Conservation (phyloP, 1,140 invertebrate species). For the Philopotamus ludificatus region DNA sequence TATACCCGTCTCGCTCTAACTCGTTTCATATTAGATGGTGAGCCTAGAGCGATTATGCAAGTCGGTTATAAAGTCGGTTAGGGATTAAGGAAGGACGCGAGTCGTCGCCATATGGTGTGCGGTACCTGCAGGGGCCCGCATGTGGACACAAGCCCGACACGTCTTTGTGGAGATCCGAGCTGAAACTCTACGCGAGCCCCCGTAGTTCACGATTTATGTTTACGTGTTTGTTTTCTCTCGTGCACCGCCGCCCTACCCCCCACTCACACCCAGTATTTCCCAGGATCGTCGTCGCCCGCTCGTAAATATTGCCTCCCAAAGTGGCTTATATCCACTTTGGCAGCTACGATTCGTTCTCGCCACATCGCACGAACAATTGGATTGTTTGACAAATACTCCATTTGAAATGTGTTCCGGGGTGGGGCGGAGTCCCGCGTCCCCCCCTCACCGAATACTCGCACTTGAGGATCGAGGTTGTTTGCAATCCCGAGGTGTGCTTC, state of each 20-base stretch:
- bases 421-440: background rate
- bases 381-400: slow-evolving; percentile 37
- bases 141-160: background rate
- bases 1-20: too few relatives aligned
- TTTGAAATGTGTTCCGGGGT: slow-evolving; percentile 22
- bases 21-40: too few relatives aligned
- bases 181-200: background rate
- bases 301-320: slow-evolving; percentile 33
- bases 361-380: slow-evolving; percentile 36
- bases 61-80: too few relatives aligned
- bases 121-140: background rate
- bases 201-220: slow-evolving; percentile 33
- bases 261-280: too few relatives aligned
- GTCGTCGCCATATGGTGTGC: too few relatives aligned
- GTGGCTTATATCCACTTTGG: slow-evolving; percentile 37
- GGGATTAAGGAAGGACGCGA: too few relatives aligned
- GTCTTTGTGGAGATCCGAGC: background rate
- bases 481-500: slow-evolving; percentile 19
- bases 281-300: slow-evolving; percentile 9
- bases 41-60: too few relatives aligned
- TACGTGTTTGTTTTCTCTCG: slow-evolving; percentile 31
- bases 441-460: background rate
- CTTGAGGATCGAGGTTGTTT: slow-evolving; percentile 13
- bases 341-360: slow-evolving; percentile 32
- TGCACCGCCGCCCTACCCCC: background rate